phyloP scores from a whole-genome alignment of 2,888 invertebrate genomes.

The Tachina grossa region DNA sequence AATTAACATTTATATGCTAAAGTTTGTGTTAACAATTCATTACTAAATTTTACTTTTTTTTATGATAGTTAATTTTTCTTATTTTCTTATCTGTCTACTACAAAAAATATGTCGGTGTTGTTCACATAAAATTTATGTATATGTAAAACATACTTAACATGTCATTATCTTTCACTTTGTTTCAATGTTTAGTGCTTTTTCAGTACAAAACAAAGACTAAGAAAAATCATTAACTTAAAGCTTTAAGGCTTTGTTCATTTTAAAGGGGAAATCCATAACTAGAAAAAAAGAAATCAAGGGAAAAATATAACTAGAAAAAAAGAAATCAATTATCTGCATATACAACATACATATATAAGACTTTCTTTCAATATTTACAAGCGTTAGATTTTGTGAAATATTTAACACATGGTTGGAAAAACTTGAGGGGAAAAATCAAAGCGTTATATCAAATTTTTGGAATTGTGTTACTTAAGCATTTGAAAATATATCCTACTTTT shows the following conservation, averaged over 20 bases:
- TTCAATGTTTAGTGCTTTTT: conserved; percentile 42
- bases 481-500: background rate
- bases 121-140: background rate
- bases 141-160: conserved; percentile 43
- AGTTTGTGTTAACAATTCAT: conserved; percentile 28
- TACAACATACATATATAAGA: too few relatives aligned
- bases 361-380: background rate
- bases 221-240: conserved; percentile 52
- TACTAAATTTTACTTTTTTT: background rate
- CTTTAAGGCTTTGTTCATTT: conserved; percentile 48
- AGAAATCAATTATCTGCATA: conserved; percentile 47
- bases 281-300: conserved; percentile 51
- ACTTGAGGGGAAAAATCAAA: background rate
- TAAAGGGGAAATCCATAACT: conserved; percentile 41
- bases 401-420: background rate
- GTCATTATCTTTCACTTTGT: conserved; percentile 70
- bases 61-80: conserved; percentile 15
- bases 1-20: conserved; percentile 48
- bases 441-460: background rate
- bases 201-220: conserved; percentile 34
- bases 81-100: conserved; percentile 36
- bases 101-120: background rate
- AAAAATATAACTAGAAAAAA: conserved; percentile 29
- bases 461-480: background rate
- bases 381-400: background rate